A percentile compares a stretch with the other conserved stretches of the same genome.
Evolutionary conservation across 2,113 vertebrate species (phyloP).

Genomic region (Bostrychus sinensis): DNA sequence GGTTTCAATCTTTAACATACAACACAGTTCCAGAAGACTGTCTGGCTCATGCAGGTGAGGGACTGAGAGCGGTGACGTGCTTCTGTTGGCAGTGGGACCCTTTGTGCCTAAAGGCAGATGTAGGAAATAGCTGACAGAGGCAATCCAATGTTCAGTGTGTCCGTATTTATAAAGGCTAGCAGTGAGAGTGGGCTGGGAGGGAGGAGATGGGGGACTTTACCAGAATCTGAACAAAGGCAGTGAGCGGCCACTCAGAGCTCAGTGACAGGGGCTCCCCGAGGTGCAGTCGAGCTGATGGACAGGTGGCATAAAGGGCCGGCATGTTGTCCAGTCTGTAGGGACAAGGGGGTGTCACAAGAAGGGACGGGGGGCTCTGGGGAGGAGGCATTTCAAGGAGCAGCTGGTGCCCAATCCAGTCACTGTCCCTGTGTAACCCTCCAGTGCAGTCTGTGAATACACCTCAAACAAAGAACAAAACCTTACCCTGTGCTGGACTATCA

Average conservation of each 20-base stretch:
- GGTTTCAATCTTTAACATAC: slow-evolving; percentile 48
- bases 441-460: slow-evolving; percentile 35
- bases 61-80: slow-evolving; percentile 8
- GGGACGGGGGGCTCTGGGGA: slow-evolving; percentile 19
- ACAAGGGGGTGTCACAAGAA: slow-evolving; percentile 60
- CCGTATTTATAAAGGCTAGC: slow-evolving; percentile 65
- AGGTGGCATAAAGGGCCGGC: slow-evolving; percentile 77
- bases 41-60: slow-evolving; percentile 52
- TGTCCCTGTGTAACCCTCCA: slow-evolving; percentile 66
- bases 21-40: slow-evolving; percentile 7
- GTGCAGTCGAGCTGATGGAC: slow-evolving; percentile 76
- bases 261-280: slow-evolving; percentile 71
- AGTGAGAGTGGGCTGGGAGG: slow-evolving; percentile 27
- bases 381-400: slow-evolving; percentile 70
- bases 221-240: slow-evolving; percentile 72
- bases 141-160: slow-evolving; percentile 61
- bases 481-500: slow-evolving; percentile 45
- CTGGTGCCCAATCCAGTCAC: slow-evolving; percentile 75
- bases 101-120: slow-evolving; percentile 67
- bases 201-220: slow-evolving; percentile 25
- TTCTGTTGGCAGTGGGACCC: background rate
- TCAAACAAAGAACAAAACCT: slow-evolving; percentile 47
- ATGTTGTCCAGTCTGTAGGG: slow-evolving; percentile 73
- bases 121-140: slow-evolving; percentile 71
- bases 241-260: slow-evolving; percentile 57